These are phyloP conservation scores for Seira sanloemensis DNA, from an alignment of 2,888 invertebrate species.

Conservation along the genomic window DNA sequence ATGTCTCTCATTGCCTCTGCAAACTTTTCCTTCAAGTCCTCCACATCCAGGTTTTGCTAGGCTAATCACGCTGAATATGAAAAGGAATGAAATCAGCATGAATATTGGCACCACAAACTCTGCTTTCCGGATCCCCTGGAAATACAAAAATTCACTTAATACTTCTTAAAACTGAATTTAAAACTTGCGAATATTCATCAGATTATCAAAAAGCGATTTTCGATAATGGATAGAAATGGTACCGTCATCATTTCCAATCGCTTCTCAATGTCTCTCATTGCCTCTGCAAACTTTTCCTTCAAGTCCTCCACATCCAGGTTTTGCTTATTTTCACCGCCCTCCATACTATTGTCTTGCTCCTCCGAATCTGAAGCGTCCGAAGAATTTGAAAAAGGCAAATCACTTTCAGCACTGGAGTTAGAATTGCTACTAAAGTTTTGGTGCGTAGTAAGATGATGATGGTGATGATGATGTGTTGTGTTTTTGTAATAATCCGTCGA, in stretches of 20 bases:
- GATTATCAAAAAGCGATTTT: no score
- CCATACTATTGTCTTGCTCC: background rate
- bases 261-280: constrained; percentile 62
- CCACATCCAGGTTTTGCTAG: constrained; percentile 30
- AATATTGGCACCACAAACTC: constrained; percentile 71
- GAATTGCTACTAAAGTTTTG: background rate
- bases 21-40: constrained; percentile 55
- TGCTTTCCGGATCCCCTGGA: constrained; percentile 71
- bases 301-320: constrained; percentile 32
- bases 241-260: constrained; percentile 67
- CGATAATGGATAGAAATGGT: no score
- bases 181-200: no score
- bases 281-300: constrained; percentile 58
- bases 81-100: constrained; percentile 69
- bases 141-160: no score
- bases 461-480: constrained; percentile 21
- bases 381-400: constrained; percentile 11
- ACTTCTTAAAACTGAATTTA: background rate
- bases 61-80: constrained; percentile 63
- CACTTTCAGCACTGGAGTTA: background rate
- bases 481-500: constrained; percentile 29
- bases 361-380: background rate
- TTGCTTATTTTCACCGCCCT: background rate
- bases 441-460: background rate
- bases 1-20: constrained; percentile 60